These are phyloP conservation scores for Elmis aenea DNA, from an alignment of 2,888 invertebrate genomes.

Conservation along the genomic window DNA sequence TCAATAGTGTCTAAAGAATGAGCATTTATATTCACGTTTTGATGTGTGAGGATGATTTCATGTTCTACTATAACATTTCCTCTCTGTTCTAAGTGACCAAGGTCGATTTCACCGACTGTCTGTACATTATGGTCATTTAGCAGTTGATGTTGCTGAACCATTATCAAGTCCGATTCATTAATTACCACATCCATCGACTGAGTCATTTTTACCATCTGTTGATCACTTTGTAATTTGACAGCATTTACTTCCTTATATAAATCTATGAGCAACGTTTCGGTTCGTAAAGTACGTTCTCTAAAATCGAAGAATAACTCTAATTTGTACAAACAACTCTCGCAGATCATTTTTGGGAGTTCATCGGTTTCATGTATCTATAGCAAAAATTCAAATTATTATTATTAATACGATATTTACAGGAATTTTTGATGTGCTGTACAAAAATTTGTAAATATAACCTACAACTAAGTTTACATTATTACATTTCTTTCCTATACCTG, in stretches of 20 bases:
- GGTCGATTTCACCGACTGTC: constrained; percentile 37
- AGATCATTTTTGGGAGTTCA: constrained; percentile 56
- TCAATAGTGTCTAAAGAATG: constrained; percentile 39
- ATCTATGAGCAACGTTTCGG: constrained; percentile 49
- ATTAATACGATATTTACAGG: too few relatives aligned
- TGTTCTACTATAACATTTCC: constrained; percentile 37
- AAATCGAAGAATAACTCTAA: constrained; percentile 54
- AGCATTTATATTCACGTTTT: constrained; percentile 33
- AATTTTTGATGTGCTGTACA: too few relatives aligned
- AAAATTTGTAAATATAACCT: constrained; percentile 19
- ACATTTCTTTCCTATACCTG: too few relatives aligned
- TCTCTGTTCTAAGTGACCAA: constrained; percentile 34
- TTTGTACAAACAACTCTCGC: constrained; percentile 54
- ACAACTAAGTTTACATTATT: too few relatives aligned
- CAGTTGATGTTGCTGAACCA: constrained; percentile 36
- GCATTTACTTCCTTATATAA: constrained; percentile 38
- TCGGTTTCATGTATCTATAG: constrained; percentile 52
- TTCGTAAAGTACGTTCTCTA: constrained; percentile 51
- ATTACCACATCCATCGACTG: constrained; percentile 24
- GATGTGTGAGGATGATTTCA: constrained; percentile 38
- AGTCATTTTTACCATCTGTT: constrained; percentile 22
- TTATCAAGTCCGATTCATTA: constrained; percentile 34
- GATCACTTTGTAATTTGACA: constrained; percentile 18
- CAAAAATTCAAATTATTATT: too few relatives aligned
- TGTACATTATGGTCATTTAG: constrained; percentile 32